Conservation (phyloP, 2,888 invertebrate species). For the Rhopalosiphum nymphaeae region DNA sequence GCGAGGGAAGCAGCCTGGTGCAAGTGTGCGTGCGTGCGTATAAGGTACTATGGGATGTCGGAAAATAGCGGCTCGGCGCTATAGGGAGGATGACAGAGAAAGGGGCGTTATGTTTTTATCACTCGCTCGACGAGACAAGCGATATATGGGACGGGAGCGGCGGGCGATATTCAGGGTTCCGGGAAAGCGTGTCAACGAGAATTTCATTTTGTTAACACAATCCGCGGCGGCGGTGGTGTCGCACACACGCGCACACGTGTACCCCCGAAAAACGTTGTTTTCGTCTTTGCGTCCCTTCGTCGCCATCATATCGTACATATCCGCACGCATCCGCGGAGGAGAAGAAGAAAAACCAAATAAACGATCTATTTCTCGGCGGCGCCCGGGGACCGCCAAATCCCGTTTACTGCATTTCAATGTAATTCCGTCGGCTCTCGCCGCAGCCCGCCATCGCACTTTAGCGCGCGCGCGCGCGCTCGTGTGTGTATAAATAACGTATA, state of each 20-base stretch:
- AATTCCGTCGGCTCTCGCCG: constrained; percentile 65
- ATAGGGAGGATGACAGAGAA: constrained; percentile 28
- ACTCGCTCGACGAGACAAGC: constrained; percentile 46
- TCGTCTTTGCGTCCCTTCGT: constrained; percentile 17
- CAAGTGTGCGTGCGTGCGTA: neutral
- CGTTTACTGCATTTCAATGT: constrained; percentile 65
- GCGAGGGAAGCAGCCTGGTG: constrained; percentile 32
- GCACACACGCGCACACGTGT: neutral
- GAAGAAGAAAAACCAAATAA: constrained; percentile 55
- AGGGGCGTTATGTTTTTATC: constrained; percentile 65
- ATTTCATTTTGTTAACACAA: constrained; percentile 65
- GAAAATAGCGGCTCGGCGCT: neutral
- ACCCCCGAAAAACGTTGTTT: constrained; percentile 49
- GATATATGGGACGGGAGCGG: neutral
- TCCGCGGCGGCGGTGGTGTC: constrained; percentile 46
- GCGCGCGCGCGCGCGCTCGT: constrained; percentile 62
- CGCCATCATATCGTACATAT: neutral
- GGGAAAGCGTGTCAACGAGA: constrained; percentile 65
- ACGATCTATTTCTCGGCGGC: constrained; percentile 54
- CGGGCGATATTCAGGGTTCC: constrained; percentile 56
- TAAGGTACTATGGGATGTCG: neutral
- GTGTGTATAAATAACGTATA: constrained; percentile 8
- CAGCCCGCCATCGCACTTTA: constrained; percentile 66
- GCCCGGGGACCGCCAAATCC: constrained; percentile 61
- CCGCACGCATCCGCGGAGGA: neutral